Evolutionary conservation across 2,113 vertebrate genomes (phyloP).

Genomic region (Eolophus roseicapilla): DNA sequence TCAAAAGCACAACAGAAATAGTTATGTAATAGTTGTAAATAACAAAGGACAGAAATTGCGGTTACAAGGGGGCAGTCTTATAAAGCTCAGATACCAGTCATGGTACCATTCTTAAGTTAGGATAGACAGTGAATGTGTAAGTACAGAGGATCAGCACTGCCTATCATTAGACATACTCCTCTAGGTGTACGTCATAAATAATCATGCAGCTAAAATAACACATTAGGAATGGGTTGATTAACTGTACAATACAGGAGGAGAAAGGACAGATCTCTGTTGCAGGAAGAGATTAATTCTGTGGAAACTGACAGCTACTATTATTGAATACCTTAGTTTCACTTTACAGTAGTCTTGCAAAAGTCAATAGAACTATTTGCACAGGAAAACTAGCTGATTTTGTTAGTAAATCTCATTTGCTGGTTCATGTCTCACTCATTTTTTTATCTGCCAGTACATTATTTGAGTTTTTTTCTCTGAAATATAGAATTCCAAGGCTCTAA

Average conservation of each 20-base stretch:
- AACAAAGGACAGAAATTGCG: background rate
- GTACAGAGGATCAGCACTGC: background rate
- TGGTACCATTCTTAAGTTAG: background rate
- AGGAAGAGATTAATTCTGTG: background rate
- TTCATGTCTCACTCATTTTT: background rate
- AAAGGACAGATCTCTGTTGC: background rate
- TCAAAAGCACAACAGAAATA: background rate
- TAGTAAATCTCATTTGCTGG: background rate
- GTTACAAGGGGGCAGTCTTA: background rate
- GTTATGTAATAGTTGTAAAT: background rate
- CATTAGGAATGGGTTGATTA: background rate
- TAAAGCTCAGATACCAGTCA: background rate
- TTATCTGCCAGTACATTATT: background rate
- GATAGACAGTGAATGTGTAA: background rate
- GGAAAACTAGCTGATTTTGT: background rate
- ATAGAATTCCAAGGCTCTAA: background rate
- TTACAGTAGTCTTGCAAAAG: background rate
- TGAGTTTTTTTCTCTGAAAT: background rate
- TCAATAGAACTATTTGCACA: background rate
- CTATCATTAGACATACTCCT: background rate
- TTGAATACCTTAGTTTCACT: background rate
- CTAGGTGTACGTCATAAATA: background rate
- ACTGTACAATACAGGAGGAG: background rate
- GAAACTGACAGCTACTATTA: background rate
- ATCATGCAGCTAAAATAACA: background rate